Evolutionary conservation across 2,888 invertebrate genomes (phyloP).

Genomic region (Tetragonisca angustula): DNA sequence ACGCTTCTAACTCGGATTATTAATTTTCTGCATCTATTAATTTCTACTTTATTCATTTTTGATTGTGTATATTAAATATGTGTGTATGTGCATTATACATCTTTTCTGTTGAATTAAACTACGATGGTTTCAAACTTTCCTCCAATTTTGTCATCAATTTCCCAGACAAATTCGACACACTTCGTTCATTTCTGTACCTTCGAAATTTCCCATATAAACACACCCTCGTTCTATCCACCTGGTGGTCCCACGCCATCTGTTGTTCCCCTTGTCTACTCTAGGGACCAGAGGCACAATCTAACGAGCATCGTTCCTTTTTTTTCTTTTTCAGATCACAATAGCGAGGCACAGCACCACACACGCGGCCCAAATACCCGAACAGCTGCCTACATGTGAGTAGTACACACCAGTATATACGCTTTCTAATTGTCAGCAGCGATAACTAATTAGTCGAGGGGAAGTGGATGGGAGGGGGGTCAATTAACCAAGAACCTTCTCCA

Average conservation of each 20-base stretch:
- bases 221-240: not conserved
- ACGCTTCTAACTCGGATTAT: too few species aligned
- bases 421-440: slow-evolving; percentile 66
- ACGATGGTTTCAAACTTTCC: not conserved
- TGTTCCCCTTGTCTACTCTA: not conserved
- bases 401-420: slow-evolving; percentile 36
- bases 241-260: slow-evolving; percentile 8
- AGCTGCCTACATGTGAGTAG: slow-evolving; percentile 81
- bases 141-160: not conserved
- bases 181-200: not conserved
- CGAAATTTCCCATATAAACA: not conserved
- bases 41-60: too few species aligned
- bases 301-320: slow-evolving; percentile 35
- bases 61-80: too few species aligned
- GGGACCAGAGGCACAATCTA: slow-evolving; percentile 29
- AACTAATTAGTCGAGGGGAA: slow-evolving; percentile 52
- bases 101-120: not conserved
- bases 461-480: slow-evolving; percentile 30
- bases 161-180: not conserved
- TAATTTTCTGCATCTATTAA: too few species aligned
- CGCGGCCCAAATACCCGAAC: slow-evolving; percentile 81
- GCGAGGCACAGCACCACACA: slow-evolving; percentile 77
- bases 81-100: too few species aligned
- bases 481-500: slow-evolving; percentile 40
- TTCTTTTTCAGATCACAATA: slow-evolving; percentile 79